Conservation (phyloP, 2,113 vertebrate genomes). For the Leptodactylus fuscus region DNA sequence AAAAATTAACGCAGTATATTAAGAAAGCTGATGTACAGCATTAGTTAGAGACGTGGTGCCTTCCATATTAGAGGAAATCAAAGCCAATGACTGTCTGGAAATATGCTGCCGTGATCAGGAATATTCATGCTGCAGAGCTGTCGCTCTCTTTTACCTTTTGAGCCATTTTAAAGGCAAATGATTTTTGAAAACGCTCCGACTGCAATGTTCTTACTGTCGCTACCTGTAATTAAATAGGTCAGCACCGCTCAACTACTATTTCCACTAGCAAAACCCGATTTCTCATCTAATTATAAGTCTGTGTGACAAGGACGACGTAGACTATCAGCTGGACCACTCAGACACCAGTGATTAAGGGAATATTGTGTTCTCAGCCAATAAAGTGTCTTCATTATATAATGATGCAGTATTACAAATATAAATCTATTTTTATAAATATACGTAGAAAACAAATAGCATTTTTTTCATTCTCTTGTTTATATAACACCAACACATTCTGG, state of each 20-base stretch:
- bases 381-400: background rate
- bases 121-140: conserved; percentile 6
- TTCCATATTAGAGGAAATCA: background rate
- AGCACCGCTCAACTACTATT: background rate
- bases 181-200: conserved; percentile 13
- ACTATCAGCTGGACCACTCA: background rate
- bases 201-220: conserved; percentile 21
- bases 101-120: conserved; percentile 8
- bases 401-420: no score
- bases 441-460: no score
- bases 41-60: background rate
- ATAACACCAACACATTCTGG: no score
- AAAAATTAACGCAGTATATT: background rate
- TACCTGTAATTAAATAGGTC: conserved; percentile 3
- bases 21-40: background rate
- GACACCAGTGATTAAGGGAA: background rate
- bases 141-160: conserved; percentile 1
- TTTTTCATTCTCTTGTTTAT: no score
- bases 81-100: conserved; percentile 7
- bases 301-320: background rate
- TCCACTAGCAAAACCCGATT: conserved; percentile 2
- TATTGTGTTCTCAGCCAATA: background rate
- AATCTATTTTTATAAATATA: no score
- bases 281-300: background rate
- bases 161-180: conserved; percentile 16